A percentile compares a stretch with the other conserved stretches of the same genome.
These are phyloP conservation scores for Palythoa caribaeorum DNA, from an alignment of 92 coral and sea anemone species.

Conservation along the genomic window DNA sequence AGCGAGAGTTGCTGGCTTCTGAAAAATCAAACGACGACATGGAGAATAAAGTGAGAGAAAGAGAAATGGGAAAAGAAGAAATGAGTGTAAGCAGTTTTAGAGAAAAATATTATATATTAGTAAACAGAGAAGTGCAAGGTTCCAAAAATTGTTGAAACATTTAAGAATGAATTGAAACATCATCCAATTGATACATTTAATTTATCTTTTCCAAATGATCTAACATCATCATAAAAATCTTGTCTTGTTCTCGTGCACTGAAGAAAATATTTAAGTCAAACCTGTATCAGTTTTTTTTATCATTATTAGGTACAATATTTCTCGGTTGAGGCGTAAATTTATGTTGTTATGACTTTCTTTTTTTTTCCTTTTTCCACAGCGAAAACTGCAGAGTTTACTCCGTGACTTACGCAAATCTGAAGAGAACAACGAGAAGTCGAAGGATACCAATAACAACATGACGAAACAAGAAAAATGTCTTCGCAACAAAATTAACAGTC, in stretches of 20 bases:
- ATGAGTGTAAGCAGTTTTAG: conserved; percentile 21
- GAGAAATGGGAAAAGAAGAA: conserved; percentile 60
- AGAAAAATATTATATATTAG: neutral
- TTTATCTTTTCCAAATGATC: too few relatives aligned
- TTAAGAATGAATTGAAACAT: too few relatives aligned
- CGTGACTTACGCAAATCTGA: conserved; percentile 64
- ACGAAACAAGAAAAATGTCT: conserved; percentile 59
- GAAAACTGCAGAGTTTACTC: conserved; percentile 60
- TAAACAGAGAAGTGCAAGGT: neutral
- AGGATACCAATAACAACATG: conserved; percentile 64
- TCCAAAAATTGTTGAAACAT: too few relatives aligned
- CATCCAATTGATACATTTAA: too few relatives aligned
- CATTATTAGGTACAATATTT: neutral
- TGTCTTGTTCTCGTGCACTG: too few relatives aligned
- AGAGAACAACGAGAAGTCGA: conserved; percentile 70
- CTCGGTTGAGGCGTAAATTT: too few relatives aligned
- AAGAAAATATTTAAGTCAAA: too few relatives aligned
- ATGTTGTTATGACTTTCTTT: neutral
- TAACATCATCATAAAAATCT: too few relatives aligned
- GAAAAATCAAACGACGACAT: conserved; percentile 67
- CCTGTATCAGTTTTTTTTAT: too few relatives aligned
- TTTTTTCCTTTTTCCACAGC: conserved; percentile 6
- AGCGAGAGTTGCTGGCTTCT: conserved; percentile 60
- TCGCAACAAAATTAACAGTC: conserved; percentile 70
- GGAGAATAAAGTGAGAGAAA: conserved; percentile 55